Evolutionary conservation across 2,888 invertebrate species (phyloP).

Genomic region (Microplitis manilae): DNA sequence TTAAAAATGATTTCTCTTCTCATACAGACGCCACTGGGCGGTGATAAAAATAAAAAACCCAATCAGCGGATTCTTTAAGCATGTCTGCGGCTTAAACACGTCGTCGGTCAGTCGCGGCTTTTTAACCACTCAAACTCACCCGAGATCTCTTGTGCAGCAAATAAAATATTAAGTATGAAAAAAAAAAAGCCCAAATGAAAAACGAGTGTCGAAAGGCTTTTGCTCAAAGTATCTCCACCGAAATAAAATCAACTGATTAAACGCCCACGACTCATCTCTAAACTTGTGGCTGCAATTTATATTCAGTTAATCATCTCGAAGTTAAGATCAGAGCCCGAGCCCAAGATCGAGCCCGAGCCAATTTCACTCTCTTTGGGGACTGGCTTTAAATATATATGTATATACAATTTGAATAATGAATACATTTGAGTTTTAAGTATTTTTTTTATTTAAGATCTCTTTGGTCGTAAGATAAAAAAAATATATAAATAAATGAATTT

Average conservation of each 20-base stretch:
- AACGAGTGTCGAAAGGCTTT: constrained; percentile 25
- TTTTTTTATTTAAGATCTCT: too few relatives aligned
- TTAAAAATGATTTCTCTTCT: background rate
- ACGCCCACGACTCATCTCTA: constrained; percentile 18
- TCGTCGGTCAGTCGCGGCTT: background rate
- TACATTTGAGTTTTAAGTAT: too few relatives aligned
- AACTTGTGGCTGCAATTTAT: constrained; percentile 16
- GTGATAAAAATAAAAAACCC: background rate
- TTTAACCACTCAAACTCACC: background rate
- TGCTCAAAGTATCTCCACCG: background rate
- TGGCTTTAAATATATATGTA: too few relatives aligned
- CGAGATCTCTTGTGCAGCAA: too few relatives aligned
- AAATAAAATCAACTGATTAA: constrained; percentile 15
- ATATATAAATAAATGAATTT: background rate
- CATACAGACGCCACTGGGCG: background rate
- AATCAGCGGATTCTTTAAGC: background rate
- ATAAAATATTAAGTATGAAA: background rate
- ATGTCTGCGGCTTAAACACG: background rate
- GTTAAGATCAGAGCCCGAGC: too few relatives aligned
- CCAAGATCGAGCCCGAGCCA: too few relatives aligned
- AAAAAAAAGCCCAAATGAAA: background rate
- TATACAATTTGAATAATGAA: too few relatives aligned
- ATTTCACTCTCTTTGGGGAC: too few relatives aligned
- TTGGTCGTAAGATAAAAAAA: too few relatives aligned
- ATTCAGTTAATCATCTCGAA: constrained; percentile 27